Base-by-base conservation (phyloP, 1,140 invertebrate species). In the Plectrocnemia conspersa region DNA sequence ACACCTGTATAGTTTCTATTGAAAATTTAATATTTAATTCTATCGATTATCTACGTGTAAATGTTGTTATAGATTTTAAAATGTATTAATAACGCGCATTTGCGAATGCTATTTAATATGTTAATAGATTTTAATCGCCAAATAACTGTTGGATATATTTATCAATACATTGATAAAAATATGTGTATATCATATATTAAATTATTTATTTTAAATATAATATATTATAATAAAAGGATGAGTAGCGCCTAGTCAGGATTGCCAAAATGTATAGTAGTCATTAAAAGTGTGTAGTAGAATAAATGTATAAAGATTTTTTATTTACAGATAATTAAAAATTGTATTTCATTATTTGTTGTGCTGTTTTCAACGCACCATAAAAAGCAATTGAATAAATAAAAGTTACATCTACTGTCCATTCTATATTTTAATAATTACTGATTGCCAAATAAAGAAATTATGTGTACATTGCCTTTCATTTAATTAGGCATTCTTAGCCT, bases 181-280 rank as follows among this genome's bases (percentile, higher is more conserved):
- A 2, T 47, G 45, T 47, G 45, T 47, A 32, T 32, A 23, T 19
- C 23, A 19, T 25, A 19, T 24, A 24, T 13, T 24, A 13, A 24
- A 21, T 41, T 41, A 18, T 3, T 22, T 11, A 21, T 41, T 24
- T 44, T 3, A 24, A 44, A 44, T 2, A 44, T 18, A 18, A 41
- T 41, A 4, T 18, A 3, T 41, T 4, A 15, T 23, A 44, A 44
- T 3, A 6, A 16, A 29, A 48, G n/a, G 47, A 50, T 50, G 47
- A 50, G 47, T 50, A 50, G 25, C 23, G 18, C 21, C 47, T 50
- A 50, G 47, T 50, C 47, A 50, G 13, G 32, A 38, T 38, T 50
- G 47, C 47, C 47, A 50, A 50, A 50, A 38, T 32, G n/a, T n/a
- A n/a, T n/a, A n/a, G n/a, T n/a, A n/a, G n/a, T n/a, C n/a, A n/a